Evolutionary conservation across 2,888 invertebrate genomes (phyloP).

Genomic region (Parelbella ahira): DNA sequence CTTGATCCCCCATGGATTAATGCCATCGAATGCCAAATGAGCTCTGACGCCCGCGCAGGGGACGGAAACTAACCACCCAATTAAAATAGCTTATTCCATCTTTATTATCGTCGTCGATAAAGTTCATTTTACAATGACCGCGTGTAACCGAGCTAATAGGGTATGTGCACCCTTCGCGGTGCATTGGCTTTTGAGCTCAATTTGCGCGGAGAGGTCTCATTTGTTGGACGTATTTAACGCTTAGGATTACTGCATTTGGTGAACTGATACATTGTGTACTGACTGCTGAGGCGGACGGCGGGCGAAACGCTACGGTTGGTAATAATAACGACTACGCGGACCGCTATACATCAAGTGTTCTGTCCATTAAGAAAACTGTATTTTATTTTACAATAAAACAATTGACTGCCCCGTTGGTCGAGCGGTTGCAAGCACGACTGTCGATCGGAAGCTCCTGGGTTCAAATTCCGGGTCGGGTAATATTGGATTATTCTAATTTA

Average conservation of each 20-base stretch:
- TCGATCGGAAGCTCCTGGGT: no score
- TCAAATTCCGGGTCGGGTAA: no score
- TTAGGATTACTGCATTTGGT: conserved; percentile 40
- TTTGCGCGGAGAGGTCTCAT: conserved; percentile 67
- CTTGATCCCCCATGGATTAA: conserved; percentile 70
- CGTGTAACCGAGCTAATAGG: conserved; percentile 32
- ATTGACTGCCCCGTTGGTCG: no score
- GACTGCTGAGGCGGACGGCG: no score
- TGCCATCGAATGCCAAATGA: conserved; percentile 78
- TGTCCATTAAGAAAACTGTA: no score
- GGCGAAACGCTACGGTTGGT: no score
- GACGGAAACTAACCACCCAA: conserved; percentile 12
- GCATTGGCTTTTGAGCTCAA: conserved; percentile 72
- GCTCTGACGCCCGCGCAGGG: conserved; percentile 66
- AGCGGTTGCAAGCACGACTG: no score
- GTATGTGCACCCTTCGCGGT: conserved; percentile 46
- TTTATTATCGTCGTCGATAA: conserved; percentile 35
- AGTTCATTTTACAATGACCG: conserved; percentile 37
- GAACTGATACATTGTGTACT: conserved; percentile 16
- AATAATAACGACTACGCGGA: no score
- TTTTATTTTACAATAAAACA: no score
- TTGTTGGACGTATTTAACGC: conserved; percentile 59
- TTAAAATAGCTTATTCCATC: no score
- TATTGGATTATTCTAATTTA: no score
- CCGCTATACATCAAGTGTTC: no score